Evolutionary conservation across 1,140 invertebrate species (phyloP), one percentile per base, ranked within the genome.

Genomic region (Hirudo medicinalis): DNA sequence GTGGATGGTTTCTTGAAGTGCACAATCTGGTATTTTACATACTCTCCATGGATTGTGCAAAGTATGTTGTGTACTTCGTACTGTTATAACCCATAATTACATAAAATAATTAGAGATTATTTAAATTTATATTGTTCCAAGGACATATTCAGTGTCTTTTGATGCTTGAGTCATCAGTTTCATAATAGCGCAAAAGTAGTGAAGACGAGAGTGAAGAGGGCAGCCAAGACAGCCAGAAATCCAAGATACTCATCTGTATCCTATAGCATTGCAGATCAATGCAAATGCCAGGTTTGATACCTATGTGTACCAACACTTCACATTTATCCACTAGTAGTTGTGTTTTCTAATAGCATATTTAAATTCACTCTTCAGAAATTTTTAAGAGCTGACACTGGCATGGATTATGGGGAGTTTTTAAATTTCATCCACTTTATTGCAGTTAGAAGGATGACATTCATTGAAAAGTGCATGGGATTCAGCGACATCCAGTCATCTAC

Each of bases 1-100:
- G 92, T 74, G 91, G 91, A 32, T 97, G 92, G 92, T 87, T 92
- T 84, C 95, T 98, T 85, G 91, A 97, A 87, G 95, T 97, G 40
- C 87, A 87, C 83, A 98, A 98, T 84, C 75, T 91, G 77, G 89
- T 89, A 17, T 27, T 4, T 32, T 69, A 13, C 5, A 1, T 25
- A 40, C 9, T 69, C 1, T n/a, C n/a, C 25, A 32, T 32, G 13
- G 22, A 13, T 36, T 36, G n/a, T 22, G 22, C 32, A 6, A 40
- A 32, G n/a, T 22, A 32, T 32, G 0, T 32, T 32, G 27, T 49
- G 15, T 0, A 69, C 43, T 54, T 40, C 32, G 9, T 25, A 22
- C 4, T 81, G n/a, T n/a, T n/a, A n/a, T n/a, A n/a, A n/a, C n/a
- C n/a, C n/a, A n/a, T n/a, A n/a, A n/a, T n/a, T n/a, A n/a, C n/a